These are phyloP conservation scores for Zele albiditarsus DNA, from an alignment of 2,888 invertebrate genomes.

Conservation along the genomic window DNA sequence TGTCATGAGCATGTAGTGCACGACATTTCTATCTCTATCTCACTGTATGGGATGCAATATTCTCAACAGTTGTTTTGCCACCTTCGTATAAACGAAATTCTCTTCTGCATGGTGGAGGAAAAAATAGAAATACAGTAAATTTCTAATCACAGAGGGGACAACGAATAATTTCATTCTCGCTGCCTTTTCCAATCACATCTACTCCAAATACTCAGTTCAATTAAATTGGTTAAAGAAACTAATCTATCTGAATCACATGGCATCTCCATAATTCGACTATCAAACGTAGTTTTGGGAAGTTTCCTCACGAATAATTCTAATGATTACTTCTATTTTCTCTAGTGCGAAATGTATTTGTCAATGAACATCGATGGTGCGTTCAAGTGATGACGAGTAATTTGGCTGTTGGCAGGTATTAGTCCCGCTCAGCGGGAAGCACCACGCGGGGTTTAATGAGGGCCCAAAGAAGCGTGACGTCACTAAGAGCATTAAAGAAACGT, in stretches of 20 bases:
- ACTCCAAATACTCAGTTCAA: no score
- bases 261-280: no score
- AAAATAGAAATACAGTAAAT: no score
- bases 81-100: neutral
- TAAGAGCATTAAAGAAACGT: constrained; percentile 72
- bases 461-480: constrained; percentile 62
- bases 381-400: constrained; percentile 57
- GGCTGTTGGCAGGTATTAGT: constrained; percentile 68
- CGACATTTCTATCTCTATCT: constrained; percentile 11
- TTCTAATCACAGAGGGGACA: no score
- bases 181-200: no score
- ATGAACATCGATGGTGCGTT: neutral
- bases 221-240: no score
- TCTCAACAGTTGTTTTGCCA: neutral
- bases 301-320: no score
- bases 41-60: neutral
- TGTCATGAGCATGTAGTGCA: constrained; percentile 66
- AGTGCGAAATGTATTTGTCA: neutral
- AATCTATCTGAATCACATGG: no score
- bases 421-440: constrained; percentile 62
- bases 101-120: no score
- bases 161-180: no score
- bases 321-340: neutral
- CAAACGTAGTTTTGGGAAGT: no score
- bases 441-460: constrained; percentile 50